These are phyloP conservation scores for Plebejus argus DNA, from an alignment of 2,888 invertebrate species.

Conservation along the genomic window DNA sequence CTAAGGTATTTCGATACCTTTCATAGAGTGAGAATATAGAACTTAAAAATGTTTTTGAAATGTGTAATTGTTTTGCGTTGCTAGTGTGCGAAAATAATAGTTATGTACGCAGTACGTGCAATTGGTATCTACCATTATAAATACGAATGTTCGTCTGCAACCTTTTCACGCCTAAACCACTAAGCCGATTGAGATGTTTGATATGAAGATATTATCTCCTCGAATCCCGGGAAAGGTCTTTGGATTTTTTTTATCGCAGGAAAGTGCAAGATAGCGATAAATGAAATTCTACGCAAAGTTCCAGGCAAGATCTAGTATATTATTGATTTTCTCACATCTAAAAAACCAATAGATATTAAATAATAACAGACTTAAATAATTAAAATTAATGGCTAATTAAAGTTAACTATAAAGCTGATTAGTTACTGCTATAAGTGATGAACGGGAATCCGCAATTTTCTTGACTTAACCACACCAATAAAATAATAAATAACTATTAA, in stretches of 20 bases:
- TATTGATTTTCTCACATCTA: neutral
- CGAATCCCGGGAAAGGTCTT: no score
- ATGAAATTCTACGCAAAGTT: neutral
- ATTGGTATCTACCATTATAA: no score
- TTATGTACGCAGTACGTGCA: no score
- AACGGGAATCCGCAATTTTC: neutral
- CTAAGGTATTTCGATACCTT: neutral
- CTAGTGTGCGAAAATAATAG: no score
- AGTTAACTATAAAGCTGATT: neutral
- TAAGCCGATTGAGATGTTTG: no score
- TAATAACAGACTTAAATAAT: neutral
- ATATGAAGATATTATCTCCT: no score
- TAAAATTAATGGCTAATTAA: neutral
- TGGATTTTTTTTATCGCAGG: no score
- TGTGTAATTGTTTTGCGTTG: no score
- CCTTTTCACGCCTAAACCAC: no score
- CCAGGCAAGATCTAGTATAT: neutral
- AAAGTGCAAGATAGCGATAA: no score
- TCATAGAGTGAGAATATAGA: neutral
- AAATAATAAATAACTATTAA: neutral
- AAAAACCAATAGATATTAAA: neutral
- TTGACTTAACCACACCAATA: neutral
- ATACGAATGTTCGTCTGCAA: no score
- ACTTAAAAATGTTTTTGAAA: neutral
- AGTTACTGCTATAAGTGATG: neutral